A percentile compares a stretch with the other conserved stretches of the same genome.
Conservation (phyloP, 1,140 invertebrate species). For the Drosophila nannoptera region DNA sequence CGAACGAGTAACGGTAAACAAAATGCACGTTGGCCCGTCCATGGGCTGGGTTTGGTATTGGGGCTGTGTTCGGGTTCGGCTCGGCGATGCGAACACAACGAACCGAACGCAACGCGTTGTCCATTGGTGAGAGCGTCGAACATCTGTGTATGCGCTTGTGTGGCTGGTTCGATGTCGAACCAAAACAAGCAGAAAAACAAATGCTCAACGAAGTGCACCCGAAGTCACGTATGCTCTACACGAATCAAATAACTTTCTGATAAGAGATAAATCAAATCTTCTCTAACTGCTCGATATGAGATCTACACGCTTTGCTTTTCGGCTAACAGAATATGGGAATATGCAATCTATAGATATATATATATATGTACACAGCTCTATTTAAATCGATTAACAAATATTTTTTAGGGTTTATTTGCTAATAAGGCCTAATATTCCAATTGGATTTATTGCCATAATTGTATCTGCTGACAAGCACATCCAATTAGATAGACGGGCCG, state of each 20-base stretch:
- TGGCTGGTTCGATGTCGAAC: conserved; percentile 56
- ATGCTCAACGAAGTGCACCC: conserved; percentile 27
- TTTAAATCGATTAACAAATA: background rate
- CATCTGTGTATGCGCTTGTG: conserved; percentile 50
- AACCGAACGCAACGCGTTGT: conserved; percentile 48
- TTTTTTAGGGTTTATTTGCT: no score
- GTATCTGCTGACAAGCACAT: background rate
- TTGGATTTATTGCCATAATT: no score
- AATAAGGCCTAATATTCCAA: no score
- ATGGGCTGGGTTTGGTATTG: background rate
- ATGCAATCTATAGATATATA: background rate
- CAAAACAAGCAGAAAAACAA: conserved; percentile 39
- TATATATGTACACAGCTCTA: background rate
- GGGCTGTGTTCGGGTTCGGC: conserved; percentile 30
- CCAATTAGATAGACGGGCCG: conserved; percentile 19
- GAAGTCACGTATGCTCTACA: conserved; percentile 48
- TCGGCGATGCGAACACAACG: conserved; percentile 20
- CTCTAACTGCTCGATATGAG: background rate
- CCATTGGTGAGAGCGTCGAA: conserved; percentile 53
- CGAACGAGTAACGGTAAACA: conserved; percentile 69
- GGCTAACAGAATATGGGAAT: background rate
- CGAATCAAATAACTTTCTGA: conserved; percentile 41
- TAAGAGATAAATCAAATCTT: conserved; percentile 17
- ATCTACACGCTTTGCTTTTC: no score
- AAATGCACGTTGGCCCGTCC: conserved; percentile 51